These are phyloP conservation scores for Rattus rattus DNA, from an alignment of 2,113 vertebrate genomes.

Conservation along the genomic window DNA sequence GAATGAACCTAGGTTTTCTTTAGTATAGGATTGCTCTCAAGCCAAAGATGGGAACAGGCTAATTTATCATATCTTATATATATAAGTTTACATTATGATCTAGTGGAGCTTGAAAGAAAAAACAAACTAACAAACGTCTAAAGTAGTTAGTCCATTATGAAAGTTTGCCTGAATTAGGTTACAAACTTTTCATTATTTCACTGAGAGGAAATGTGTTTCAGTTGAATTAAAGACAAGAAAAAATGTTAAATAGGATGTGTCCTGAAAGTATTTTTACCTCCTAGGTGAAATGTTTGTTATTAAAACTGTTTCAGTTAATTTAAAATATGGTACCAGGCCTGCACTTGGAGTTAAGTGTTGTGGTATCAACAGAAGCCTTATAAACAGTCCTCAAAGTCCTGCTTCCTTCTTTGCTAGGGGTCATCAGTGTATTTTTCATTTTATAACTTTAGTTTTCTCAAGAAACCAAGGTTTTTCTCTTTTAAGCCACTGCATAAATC, in stretches of 20 bases:
- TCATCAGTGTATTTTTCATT: neutral
- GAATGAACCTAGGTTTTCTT: neutral
- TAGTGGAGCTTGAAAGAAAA: conserved; percentile 4
- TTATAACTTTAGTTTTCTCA: conserved; percentile 37
- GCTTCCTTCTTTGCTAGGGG: neutral
- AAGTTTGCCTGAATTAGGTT: neutral
- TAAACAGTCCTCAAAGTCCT: neutral
- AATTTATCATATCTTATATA: neutral
- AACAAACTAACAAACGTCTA: neutral
- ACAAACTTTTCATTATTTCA: neutral
- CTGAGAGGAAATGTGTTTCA: neutral
- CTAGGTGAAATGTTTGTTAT: conserved; percentile 13
- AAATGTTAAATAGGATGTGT: conserved; percentile 35
- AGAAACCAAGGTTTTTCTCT: neutral
- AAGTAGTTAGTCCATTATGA: neutral
- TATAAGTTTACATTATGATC: conserved; percentile 2
- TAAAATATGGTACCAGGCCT: neutral
- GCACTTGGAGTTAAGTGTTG: neutral
- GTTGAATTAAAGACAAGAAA: conserved; percentile 28
- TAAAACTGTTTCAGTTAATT: conserved; percentile 16
- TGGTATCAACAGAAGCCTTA: neutral
- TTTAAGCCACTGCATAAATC: neutral
- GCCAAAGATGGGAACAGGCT: neutral
- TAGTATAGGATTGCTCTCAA: neutral
- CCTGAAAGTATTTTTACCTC: neutral